phyloP scores from a whole-genome alignment of 2,113 vertebrate species.

The Crotalus viridis region DNA sequence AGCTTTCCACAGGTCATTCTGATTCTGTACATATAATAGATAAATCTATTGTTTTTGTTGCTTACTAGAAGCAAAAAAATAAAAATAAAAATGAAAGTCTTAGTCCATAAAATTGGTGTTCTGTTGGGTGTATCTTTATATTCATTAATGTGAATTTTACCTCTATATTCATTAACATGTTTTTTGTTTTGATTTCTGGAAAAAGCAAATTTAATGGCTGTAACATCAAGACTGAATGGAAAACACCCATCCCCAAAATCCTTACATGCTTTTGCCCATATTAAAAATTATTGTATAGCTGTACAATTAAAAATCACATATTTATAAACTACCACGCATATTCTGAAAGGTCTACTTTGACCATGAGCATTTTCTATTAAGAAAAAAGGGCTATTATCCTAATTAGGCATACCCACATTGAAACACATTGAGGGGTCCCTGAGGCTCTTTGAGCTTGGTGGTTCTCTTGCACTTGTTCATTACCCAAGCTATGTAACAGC shows the following conservation, averaged over 20 bases:
- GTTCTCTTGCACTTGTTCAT: neutral
- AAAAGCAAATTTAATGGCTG: neutral
- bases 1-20: neutral
- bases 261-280: neutral
- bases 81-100: neutral
- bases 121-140: neutral
- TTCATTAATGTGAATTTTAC: neutral
- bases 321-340: neutral
- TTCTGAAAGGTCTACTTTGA: neutral
- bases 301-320: neutral
- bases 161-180: neutral
- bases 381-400: neutral
- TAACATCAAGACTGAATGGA: neutral
- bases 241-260: neutral
- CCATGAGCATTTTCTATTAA: neutral
- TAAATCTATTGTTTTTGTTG: neutral
- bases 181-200: neutral
- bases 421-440: neutral
- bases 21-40: neutral
- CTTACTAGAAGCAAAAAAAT: neutral
- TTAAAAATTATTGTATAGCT: neutral
- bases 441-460: neutral
- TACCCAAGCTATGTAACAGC: neutral
- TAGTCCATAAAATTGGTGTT: neutral
- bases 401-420: neutral